phyloP scores from a whole-genome alignment of 2,797 vertebrate genomes.

The Catostomus latipinnis region DNA sequence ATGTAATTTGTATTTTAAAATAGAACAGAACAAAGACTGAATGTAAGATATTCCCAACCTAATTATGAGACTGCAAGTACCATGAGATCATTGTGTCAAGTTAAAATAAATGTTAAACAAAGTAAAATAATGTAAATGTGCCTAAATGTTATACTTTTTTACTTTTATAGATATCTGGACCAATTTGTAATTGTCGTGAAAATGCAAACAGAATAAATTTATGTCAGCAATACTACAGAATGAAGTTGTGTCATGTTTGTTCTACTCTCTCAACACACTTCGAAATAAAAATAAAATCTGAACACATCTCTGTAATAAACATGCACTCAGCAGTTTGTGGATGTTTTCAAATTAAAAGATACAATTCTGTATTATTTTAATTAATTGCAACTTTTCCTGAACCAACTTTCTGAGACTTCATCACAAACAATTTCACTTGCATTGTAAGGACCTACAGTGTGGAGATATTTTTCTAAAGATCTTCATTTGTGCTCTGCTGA shows the following conservation, averaged over 20 bases:
- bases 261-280: neutral
- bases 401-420: too few relatives aligned
- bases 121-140: too few relatives aligned
- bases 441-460: too few relatives aligned
- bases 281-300: too few relatives aligned
- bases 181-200: conserved; percentile 17
- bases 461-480: too few relatives aligned
- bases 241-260: neutral
- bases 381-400: too few relatives aligned
- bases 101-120: neutral
- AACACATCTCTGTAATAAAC: too few relatives aligned
- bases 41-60: conserved; percentile 53
- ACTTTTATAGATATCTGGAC: conserved; percentile 36
- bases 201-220: conserved; percentile 42
- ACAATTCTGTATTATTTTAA: too few relatives aligned
- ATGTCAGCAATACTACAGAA: conserved; percentile 9
- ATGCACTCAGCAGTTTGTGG: too few relatives aligned
- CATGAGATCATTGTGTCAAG: conserved; percentile 11
- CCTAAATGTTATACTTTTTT: neutral
- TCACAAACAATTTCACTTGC: too few relatives aligned
- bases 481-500: too few relatives aligned
- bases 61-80: conserved; percentile 58
- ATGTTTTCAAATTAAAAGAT: too few relatives aligned
- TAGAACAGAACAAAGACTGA: conserved; percentile 51
- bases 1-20: conserved; percentile 37